Evolutionary conservation across 2,888 invertebrate genomes (phyloP), one percentile per base, ranked within the genome.

Genomic region (Diabrotica balteata): DNA sequence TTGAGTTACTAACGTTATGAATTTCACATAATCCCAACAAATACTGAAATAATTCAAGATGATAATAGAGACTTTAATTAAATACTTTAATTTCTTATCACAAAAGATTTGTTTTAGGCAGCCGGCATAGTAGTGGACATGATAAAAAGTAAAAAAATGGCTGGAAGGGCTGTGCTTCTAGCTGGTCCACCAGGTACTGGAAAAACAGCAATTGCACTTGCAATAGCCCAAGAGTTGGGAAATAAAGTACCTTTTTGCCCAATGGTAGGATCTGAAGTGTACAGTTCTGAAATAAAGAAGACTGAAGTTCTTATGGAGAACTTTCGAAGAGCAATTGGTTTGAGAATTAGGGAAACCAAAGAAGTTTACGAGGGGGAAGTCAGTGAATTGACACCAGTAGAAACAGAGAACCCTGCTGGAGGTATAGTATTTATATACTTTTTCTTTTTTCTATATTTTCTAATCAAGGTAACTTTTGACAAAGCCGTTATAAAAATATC

Each of bases 351-450:
- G 67, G 99, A 99, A 85, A 97, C 96, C 0, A 99, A 99, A 82
- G 99, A 99, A 84, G 98, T 99, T 0, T 99, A 98, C 82, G 99
- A 99, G 85, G 99, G 99, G 8, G 99, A 99, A 87, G 98, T 99
- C 0, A 97, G 95, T 0, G 98, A 99, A 83, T 86, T 99, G n/a
- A 96, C 96, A 6, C 99, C 99, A 0, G 93, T 96, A 0, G 99
- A 99, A 85, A 97, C 97, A 7, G 98, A 98, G 84, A 97, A 95
- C 85, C 96, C 97, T 0, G 92, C 95, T 87, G 97, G 97, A 82
- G 95, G 93, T 79, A 70, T 59, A 43, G 52, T 58, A 51, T 49
- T 51, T 51, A 49, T 52, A 32, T 32, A 32, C 32, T 32, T 32
- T 32, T 32, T 32, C n/a, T n/a, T n/a, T n/a, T n/a, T n/a, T n/a